These are phyloP conservation scores for Stichodactyla helianthus DNA, from an alignment of 64 coral and sea anemone genomes.

Conservation along the genomic window DNA sequence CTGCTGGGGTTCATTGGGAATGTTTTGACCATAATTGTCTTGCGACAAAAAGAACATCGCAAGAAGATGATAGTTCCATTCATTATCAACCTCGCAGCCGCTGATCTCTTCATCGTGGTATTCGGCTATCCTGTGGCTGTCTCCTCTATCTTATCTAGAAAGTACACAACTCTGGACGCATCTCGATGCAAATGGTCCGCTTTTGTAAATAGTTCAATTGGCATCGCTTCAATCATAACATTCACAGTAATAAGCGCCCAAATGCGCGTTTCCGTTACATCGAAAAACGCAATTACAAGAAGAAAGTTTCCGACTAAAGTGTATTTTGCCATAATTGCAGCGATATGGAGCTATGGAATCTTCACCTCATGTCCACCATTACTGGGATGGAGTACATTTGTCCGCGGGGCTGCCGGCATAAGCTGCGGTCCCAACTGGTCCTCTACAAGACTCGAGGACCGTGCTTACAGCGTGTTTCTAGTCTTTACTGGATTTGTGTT, in stretches of 20 bases:
- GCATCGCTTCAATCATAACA: slow-evolving; percentile 42
- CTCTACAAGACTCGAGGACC: not conserved
- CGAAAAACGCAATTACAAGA: not conserved
- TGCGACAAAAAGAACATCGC: slow-evolving; percentile 47
- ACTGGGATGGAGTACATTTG: slow-evolving; percentile 29
- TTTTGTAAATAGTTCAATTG: slow-evolving; percentile 27
- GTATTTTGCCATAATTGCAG: not conserved
- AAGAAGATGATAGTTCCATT: slow-evolving; percentile 30
- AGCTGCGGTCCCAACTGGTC: slow-evolving; percentile 31
- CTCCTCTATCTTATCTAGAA: not conserved
- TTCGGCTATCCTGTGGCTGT: slow-evolving; percentile 9
- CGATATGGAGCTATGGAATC: slow-evolving; percentile 34
- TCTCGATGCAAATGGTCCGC: slow-evolving; percentile 35
- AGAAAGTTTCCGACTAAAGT: not conserved
- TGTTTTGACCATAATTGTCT: slow-evolving; percentile 20
- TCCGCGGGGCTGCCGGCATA: slow-evolving; percentile 15
- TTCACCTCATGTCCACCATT: slow-evolving; percentile 1
- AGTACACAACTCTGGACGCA: not conserved
- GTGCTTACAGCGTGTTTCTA: not conserved
- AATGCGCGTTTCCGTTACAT: slow-evolving; percentile 3
- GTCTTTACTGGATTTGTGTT: slow-evolving; percentile 25
- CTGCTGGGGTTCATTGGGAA: slow-evolving; percentile 38
- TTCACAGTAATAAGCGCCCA: slow-evolving; percentile 40
- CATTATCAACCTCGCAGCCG: slow-evolving; percentile 14
- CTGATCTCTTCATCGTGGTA: not conserved